Evolutionary conservation across 2,113 vertebrate species (phyloP).

Genomic region (Prochilodus magdalenae): DNA sequence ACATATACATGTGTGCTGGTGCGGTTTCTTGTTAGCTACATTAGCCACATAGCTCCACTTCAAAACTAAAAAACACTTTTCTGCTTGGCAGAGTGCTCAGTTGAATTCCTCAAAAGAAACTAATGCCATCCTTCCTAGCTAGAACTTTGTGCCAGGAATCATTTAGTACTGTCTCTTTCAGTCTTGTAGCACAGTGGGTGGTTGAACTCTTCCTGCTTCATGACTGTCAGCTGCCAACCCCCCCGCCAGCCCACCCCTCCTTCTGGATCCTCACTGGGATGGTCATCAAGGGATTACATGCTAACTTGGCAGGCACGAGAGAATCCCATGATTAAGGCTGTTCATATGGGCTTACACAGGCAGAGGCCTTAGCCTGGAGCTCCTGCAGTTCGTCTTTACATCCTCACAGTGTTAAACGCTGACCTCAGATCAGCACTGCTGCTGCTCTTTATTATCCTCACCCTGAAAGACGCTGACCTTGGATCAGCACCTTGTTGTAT

Average conservation of each 20-base stretch:
- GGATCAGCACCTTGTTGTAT: neutral
- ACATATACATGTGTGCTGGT: too few species aligned
- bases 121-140: neutral
- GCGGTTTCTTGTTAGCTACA: too few species aligned
- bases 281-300: constrained; percentile 77
- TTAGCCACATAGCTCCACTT: neutral
- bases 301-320: constrained; percentile 71
- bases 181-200: neutral
- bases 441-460: neutral
- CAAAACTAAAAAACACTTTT: too few species aligned
- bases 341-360: constrained; percentile 39
- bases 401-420: neutral
- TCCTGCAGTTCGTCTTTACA: constrained; percentile 11
- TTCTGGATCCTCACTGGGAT: constrained; percentile 63
- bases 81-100: too few species aligned
- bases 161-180: constrained; percentile 11
- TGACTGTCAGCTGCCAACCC: constrained; percentile 6
- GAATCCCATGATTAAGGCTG: constrained; percentile 73
- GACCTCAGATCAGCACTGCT: constrained; percentile 11
- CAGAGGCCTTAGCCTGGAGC: constrained; percentile 29
- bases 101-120: too few species aligned
- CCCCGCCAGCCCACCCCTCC: neutral
- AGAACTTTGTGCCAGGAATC: neutral
- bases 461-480: neutral
- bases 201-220: neutral